Percentiles rank a stretch among this genome's conserved stretches.
phyloP scores from a whole-genome alignment of 2,888 invertebrate species.

The Bugula neritina region DNA sequence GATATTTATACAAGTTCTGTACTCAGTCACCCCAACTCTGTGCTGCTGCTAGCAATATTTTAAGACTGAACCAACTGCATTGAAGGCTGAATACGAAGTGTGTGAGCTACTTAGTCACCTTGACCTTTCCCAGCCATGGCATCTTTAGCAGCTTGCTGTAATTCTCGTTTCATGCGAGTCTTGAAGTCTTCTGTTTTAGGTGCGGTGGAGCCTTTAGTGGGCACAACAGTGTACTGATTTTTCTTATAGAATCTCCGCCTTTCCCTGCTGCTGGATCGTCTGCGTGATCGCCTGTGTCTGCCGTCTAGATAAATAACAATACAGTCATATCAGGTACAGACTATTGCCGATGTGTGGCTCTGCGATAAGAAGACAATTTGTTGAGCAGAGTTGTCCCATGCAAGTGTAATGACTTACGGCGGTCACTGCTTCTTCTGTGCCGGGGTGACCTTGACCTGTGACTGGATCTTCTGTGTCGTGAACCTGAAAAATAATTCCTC shows the following conservation, averaged over 20 bases:
- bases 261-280: neutral
- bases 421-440: neutral
- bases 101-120: neutral
- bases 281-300: conserved; percentile 10
- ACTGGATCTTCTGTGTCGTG: neutral
- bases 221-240: conserved; percentile 1
- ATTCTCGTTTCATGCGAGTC: conserved; percentile 18
- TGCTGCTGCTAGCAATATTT: too few relatives aligned
- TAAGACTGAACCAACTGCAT: too few relatives aligned
- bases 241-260: neutral
- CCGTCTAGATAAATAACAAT: neutral
- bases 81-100: too few relatives aligned
- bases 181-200: conserved; percentile 25
- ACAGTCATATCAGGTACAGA: too few relatives aligned
- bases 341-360: too few relatives aligned
- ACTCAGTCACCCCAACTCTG: too few relatives aligned
- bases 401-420: neutral
- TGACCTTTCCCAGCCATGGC: conserved; percentile 25
- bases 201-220: neutral
- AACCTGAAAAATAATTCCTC: too few relatives aligned
- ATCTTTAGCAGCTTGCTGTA: conserved; percentile 27
- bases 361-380: too few relatives aligned
- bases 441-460: neutral
- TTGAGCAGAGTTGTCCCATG: too few relatives aligned
- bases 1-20: too few relatives aligned